Evolutionary conservation across 2,113 vertebrate species (phyloP), one percentile per base, ranked within the genome.

Genomic region (Proterorhinus semilunaris): DNA sequence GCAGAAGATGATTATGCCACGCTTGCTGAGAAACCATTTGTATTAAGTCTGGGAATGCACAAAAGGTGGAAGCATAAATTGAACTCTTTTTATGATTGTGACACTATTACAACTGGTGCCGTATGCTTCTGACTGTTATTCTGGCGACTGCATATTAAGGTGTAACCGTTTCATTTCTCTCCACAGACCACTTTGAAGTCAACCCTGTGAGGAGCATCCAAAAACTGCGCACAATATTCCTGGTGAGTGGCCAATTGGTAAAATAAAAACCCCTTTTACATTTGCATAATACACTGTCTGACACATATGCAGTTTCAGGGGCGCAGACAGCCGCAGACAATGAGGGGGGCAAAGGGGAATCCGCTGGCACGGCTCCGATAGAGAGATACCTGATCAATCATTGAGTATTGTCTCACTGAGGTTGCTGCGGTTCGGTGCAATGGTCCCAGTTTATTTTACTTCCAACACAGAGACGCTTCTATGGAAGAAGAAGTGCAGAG

Each of bases 121-220:
- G 6, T 69, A 69, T 68, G 71, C 55, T 68, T 54, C 27, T 70
- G 43, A 49, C 48, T 83, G 69, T 79, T 75, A 78, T 87, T 85
- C 80, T 6, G 17, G 73, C 81, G 66, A 73, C 67, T 53, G 49
- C 74, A 76, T 68, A 85, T 89, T 83, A 86, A 89, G 72, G 68
- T 79, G 74, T 84, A 77, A 78, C 74, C 69, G 36, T 86, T 86
- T 55, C 88, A 75, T 88, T 87, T 87, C 76, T 87, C 81, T 87
- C 79, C 51, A 44, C 85, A 91, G 90, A 69, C 83, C 53, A 63
- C 86, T 86, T 81, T 86, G 86, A 87, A 87, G 83, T 76, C 75
- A 81, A 67, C 66, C 72, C 48, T 59, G 81, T 72, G 78, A 74
- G 82, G 76, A 77, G 78, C 72, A 78, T 76, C 82, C 83, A 59